Conservation (phyloP, 2,797 vertebrate species). For the Heterohyrax brucei region DNA sequence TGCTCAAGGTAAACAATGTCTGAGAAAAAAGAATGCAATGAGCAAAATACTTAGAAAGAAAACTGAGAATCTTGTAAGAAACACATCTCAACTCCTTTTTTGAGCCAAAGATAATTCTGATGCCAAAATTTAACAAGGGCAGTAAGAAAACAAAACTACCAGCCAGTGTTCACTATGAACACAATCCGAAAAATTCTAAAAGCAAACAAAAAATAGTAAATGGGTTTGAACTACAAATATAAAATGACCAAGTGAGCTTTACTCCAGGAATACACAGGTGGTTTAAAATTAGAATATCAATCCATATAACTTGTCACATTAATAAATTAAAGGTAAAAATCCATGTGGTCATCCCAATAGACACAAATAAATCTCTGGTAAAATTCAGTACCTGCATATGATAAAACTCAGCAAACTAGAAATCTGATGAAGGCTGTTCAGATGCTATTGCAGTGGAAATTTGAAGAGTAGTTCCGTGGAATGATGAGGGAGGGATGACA, state of each 20-base stretch:
- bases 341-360: not conserved
- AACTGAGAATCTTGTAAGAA: not conserved
- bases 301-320: not conserved
- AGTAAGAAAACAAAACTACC: not conserved
- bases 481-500: not conserved
- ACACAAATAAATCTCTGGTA: not conserved
- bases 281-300: conserved; percentile 45
- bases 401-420: conserved; percentile 26
- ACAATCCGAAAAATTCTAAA: not conserved
- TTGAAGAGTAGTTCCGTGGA: not conserved
- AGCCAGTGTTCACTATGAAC: not conserved
- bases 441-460: not conserved
- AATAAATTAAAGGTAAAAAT: conserved; percentile 10
- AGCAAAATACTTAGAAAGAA: not conserved
- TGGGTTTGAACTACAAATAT: not conserved
- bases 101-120: not conserved
- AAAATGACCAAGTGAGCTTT: not conserved
- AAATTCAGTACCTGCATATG: not conserved
- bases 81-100: not conserved
- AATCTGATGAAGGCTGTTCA: not conserved
- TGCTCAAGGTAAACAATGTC: not conserved
- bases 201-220: not conserved
- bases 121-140: not conserved
- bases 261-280: not conserved
- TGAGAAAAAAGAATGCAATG: not conserved